Conservation (phyloP, 2,113 vertebrate genomes). For the Clarias gariepinus region DNA sequence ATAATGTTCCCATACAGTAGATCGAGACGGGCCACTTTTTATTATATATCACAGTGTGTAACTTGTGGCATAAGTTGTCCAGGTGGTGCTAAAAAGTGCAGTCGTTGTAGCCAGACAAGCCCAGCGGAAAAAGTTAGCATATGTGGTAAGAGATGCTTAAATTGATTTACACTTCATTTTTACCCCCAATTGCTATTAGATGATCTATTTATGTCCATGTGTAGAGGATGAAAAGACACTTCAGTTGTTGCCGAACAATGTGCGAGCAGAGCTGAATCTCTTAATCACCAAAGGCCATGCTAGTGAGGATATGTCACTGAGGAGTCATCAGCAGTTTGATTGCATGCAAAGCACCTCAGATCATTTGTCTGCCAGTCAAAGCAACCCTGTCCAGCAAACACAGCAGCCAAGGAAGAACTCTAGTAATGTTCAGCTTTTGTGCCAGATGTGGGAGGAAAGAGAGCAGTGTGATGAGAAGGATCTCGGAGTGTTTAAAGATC, state of each 20-base stretch:
- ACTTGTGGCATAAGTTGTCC: constrained; percentile 42
- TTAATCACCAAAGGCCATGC: background rate
- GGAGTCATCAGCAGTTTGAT: background rate
- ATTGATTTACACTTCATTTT: background rate
- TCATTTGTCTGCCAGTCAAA: background rate
- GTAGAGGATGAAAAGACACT: constrained; percentile 15
- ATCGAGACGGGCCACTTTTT: constrained; percentile 29
- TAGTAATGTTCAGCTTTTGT: constrained; percentile 20
- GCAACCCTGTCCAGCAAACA: background rate
- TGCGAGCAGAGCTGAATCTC: constrained; percentile 41
- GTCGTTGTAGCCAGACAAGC: constrained; percentile 41
- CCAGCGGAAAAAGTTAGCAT: background rate
- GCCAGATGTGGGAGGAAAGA: constrained; percentile 43
- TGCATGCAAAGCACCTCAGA: background rate
- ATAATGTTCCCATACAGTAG: constrained; percentile 25
- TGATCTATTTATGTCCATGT: background rate
- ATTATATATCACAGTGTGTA: constrained; percentile 30
- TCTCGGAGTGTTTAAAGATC: constrained; percentile 17
- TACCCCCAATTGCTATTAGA: background rate
- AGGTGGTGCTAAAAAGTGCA: background rate
- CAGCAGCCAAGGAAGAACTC: background rate
- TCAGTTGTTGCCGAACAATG: constrained; percentile 8
- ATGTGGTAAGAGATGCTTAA: constrained; percentile 39
- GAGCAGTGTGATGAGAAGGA: background rate
- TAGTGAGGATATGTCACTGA: background rate